Conservation (phyloP, 2,888 invertebrate genomes). For the Mythimna pallens region DNA sequence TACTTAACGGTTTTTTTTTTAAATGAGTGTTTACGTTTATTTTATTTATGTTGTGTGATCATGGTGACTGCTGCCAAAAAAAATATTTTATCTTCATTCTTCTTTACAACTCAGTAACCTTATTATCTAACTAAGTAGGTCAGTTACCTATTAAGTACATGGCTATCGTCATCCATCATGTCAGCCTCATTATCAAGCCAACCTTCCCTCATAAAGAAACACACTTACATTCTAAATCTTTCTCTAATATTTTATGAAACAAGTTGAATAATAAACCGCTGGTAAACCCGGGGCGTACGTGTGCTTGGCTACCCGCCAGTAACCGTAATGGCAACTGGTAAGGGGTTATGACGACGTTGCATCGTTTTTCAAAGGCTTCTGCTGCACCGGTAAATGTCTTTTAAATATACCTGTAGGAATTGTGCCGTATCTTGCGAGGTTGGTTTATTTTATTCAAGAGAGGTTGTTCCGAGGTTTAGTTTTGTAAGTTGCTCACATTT, state of each 20-base stretch:
- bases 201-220: conserved; percentile 7
- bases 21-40: too few relatives aligned
- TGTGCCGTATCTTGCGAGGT: conserved; percentile 32
- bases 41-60: too few relatives aligned
- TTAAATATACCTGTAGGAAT: conserved; percentile 57
- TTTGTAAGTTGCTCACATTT: not conserved
- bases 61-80: too few relatives aligned
- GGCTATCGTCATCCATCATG: not conserved
- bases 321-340: conserved; percentile 32
- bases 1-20: too few relatives aligned
- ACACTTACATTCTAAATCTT: conserved; percentile 40
- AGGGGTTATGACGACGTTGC: conserved; percentile 52
- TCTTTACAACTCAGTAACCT: too few relatives aligned
- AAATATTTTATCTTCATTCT: too few relatives aligned
- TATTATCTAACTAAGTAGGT: too few relatives aligned
- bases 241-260: conserved; percentile 57
- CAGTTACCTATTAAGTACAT: not conserved
- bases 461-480: not conserved
- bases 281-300: conserved; percentile 49
- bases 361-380: conserved; percentile 58
- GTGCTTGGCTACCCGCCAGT: conserved; percentile 57
- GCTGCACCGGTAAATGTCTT: conserved; percentile 51
- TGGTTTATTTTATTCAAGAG: conserved; percentile 37
- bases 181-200: not conserved
- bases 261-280: conserved; percentile 59